Evolutionary conservation across 2,888 invertebrate species (phyloP).

Genomic region (Nasonovia ribisnigri): DNA sequence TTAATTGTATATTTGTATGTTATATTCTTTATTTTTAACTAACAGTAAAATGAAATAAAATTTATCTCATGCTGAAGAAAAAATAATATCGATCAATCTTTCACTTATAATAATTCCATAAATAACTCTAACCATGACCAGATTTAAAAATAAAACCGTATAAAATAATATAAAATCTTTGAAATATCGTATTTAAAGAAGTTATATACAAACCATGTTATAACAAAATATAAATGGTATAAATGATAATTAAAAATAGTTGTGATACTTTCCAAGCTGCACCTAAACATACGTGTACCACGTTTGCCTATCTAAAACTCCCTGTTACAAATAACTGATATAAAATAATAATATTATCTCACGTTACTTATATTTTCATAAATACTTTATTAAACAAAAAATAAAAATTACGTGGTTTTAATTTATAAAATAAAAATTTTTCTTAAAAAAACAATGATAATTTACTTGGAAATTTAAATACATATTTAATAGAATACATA

Average conservation of each 20-base stretch:
- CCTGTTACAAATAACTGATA: constrained; percentile 10
- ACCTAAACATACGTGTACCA: constrained; percentile 32
- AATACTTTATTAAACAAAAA: too few relatives aligned
- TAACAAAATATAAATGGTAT: background rate
- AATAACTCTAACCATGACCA: background rate
- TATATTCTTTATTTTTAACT: background rate
- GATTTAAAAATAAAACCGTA: background rate
- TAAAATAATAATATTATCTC: background rate
- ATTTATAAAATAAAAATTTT: background rate
- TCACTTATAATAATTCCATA: background rate
- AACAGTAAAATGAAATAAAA: constrained; percentile 11
- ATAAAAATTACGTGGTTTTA: background rate
- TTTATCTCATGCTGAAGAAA: background rate
- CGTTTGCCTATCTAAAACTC: constrained; percentile 61
- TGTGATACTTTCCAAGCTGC: background rate
- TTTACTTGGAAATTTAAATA: background rate
- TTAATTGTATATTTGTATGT: background rate
- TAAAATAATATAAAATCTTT: constrained; percentile 10
- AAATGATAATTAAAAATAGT: background rate
- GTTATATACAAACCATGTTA: background rate
- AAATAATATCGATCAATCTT: background rate
- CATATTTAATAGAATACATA: background rate
- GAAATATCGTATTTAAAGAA: background rate
- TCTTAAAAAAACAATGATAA: background rate
- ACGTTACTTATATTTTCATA: background rate